Conservation (phyloP, 2,797 vertebrate species). For the Miichthys miiuy region DNA sequence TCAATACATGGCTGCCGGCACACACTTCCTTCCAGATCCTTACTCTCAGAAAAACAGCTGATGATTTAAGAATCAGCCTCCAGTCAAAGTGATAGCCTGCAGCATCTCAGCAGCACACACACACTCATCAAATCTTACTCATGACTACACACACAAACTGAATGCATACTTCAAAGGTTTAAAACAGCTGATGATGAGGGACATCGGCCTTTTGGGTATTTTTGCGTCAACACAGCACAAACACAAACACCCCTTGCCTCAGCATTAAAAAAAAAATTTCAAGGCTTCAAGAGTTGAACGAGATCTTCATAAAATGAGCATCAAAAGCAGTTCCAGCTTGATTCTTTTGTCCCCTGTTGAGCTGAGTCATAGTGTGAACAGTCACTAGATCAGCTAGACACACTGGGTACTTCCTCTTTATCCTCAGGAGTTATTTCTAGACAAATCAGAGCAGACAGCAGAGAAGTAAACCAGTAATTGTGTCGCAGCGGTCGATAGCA, state of each 20-base stretch:
- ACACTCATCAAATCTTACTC: slow-evolving; percentile 1
- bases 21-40: neutral
- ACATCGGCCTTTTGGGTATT: neutral
- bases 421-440: slow-evolving; percentile 41
- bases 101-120: slow-evolving; percentile 12
- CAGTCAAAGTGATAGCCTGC: neutral
- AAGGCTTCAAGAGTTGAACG: neutral
- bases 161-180: neutral
- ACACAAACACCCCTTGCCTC: slow-evolving; percentile 29
- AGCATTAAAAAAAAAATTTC: slow-evolving; percentile 24
- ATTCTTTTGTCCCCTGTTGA: neutral
- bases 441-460: slow-evolving; percentile 54
- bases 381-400: slow-evolving; percentile 14
- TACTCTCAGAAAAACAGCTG: slow-evolving; percentile 5
- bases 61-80: slow-evolving; percentile 13
- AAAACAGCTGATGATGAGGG: slow-evolving; percentile 3
- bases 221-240: slow-evolving; percentile 5
- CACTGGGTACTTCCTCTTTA: slow-evolving; percentile 26
- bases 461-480: slow-evolving; percentile 47
- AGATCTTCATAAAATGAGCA: neutral
- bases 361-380: slow-evolving; percentile 7
- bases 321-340: neutral
- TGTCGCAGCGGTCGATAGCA: slow-evolving; percentile 43
- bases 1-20: neutral
- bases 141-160: slow-evolving; percentile 13